Conservation (phyloP, 2,888 invertebrate genomes). For the Tubiluchus corallicola region DNA sequence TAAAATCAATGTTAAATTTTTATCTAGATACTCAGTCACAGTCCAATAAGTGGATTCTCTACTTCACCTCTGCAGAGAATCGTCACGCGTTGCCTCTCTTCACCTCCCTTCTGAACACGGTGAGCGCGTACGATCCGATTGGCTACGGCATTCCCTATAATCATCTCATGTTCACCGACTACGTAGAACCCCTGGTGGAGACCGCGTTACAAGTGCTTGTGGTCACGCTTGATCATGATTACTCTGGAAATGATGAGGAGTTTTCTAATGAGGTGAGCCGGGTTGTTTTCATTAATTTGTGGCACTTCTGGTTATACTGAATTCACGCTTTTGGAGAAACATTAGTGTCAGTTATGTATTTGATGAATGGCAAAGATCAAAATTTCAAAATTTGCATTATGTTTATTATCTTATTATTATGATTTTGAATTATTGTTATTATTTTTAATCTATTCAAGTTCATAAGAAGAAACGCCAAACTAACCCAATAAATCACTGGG, state of each 20-base stretch:
- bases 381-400: too few species aligned
- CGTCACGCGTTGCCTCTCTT: constrained; percentile 89
- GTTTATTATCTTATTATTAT: too few species aligned
- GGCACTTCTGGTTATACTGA: constrained; percentile 15
- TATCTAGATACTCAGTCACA: too few species aligned
- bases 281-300: constrained; percentile 4
- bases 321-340: too few species aligned
- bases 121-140: constrained; percentile 95
- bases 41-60: constrained; percentile 44
- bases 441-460: too few species aligned
- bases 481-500: too few species aligned
- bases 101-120: constrained; percentile 87
- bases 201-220: constrained; percentile 78
- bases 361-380: too few species aligned
- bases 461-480: too few species aligned
- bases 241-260: background rate
- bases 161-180: constrained; percentile 81
- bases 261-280: constrained; percentile 3
- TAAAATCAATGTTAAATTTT: too few species aligned
- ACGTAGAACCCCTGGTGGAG: constrained; percentile 81
- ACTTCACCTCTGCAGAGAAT: constrained; percentile 43
- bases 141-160: constrained; percentile 92
- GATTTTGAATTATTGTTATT: too few species aligned
- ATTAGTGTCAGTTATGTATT: too few species aligned
- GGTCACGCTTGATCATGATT: constrained; percentile 83